Evolutionary conservation across 2,113 vertebrate genomes (phyloP).

Genomic region (Bos indicus): DNA sequence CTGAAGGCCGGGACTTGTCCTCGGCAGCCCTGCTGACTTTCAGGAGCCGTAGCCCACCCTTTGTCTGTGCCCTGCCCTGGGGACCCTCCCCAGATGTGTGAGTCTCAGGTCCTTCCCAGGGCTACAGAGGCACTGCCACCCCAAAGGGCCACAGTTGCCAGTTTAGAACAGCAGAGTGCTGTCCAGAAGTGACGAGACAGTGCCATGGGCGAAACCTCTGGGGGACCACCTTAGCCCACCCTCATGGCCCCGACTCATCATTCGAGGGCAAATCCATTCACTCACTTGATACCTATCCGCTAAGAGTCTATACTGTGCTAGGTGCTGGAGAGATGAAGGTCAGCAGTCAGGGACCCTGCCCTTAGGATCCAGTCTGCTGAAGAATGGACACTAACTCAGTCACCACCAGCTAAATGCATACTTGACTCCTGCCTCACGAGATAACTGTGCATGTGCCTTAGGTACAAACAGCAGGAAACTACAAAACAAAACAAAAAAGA

Average conservation of each 20-base stretch:
- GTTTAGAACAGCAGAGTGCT: not conserved
- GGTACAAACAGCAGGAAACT: not conserved
- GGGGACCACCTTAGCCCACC: not conserved
- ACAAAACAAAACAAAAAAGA: not conserved
- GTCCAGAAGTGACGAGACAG: not conserved
- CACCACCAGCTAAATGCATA: not conserved
- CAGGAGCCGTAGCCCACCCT: not conserved
- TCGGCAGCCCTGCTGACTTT: not conserved
- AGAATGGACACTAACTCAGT: not conserved
- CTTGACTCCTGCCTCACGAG: not conserved
- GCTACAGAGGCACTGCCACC: rapidly evolving
- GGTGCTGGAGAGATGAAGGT: not conserved
- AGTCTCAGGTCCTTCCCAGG: not conserved
- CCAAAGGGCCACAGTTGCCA: not conserved
- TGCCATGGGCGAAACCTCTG: rapidly evolving
- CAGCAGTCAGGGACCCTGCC: not conserved
- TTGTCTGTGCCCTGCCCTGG: not conserved
- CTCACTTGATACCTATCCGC: not conserved
- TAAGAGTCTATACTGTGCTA: not conserved
- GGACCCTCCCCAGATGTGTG: not conserved
- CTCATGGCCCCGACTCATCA: too few species aligned
- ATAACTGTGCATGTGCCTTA: not conserved
- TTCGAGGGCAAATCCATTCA: rapidly evolving
- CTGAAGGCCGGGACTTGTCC: not conserved
- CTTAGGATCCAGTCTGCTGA: not conserved